Conservation (phyloP, 2,113 vertebrate species). For the Equus quagga region DNA sequence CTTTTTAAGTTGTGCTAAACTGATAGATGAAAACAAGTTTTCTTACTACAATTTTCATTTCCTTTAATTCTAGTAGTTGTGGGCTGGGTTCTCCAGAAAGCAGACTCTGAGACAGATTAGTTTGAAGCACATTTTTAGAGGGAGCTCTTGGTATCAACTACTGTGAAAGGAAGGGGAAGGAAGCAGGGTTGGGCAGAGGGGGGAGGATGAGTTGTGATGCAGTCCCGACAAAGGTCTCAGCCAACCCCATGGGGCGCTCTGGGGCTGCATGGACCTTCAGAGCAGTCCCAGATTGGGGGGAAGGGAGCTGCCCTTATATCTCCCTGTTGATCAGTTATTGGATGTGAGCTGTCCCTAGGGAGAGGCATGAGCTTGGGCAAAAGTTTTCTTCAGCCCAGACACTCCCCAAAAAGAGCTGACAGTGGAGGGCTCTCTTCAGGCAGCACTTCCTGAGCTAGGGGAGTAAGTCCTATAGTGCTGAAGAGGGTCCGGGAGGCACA, state of each 20-base stretch:
- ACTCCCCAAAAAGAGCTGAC: background rate
- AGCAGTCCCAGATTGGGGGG: background rate
- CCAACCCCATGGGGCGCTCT: background rate
- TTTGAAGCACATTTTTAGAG: background rate
- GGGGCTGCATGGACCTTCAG: background rate
- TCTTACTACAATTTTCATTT: background rate
- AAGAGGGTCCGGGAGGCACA: background rate
- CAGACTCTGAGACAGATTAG: background rate
- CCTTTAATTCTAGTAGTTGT: background rate
- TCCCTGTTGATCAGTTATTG: background rate
- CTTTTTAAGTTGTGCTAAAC: constrained; percentile 52
- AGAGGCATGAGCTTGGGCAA: background rate
- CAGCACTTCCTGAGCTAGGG: background rate
- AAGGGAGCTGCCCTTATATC: background rate
- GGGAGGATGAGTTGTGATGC: background rate
- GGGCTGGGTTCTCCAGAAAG: background rate
- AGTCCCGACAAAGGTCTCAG: background rate
- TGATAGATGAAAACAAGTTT: background rate
- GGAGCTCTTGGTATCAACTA: background rate
- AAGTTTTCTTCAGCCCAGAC: background rate
- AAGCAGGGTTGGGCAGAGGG: background rate
- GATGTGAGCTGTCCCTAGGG: background rate
- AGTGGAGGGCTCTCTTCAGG: background rate
- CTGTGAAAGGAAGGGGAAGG: background rate
- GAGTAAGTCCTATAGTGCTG: background rate